These are phyloP conservation scores for Pantherophis vulpinus DNA, from an alignment of 2,797 vertebrate genomes.

Conservation along the genomic window DNA sequence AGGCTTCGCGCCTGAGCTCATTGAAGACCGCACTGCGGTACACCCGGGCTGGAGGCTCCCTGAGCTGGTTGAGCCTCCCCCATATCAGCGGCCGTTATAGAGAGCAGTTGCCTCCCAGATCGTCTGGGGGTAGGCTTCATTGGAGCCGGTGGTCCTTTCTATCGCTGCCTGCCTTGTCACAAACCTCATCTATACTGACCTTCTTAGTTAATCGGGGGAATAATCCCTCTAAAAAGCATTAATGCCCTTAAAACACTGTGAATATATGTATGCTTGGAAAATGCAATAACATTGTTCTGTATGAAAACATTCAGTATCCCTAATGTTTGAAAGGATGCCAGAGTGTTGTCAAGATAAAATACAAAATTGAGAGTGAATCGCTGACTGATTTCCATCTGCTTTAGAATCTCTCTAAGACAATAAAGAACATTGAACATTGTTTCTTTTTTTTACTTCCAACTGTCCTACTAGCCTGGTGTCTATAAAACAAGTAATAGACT, in stretches of 20 bases:
- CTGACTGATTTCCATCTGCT: constrained; percentile 67
- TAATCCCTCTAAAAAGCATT: constrained; percentile 39
- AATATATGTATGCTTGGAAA: neutral
- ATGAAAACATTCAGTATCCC: constrained; percentile 32
- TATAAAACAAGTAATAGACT: constrained; percentile 61
- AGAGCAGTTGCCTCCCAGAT: too few species aligned
- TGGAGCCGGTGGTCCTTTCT: too few species aligned
- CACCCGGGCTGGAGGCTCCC: too few species aligned
- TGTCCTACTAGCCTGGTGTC: constrained; percentile 61
- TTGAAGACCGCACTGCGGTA: too few species aligned
- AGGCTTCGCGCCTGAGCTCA: too few species aligned
- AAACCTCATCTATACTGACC: constrained; percentile 30
- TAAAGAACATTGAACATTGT: constrained; percentile 70
- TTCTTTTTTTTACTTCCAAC: constrained; percentile 69
- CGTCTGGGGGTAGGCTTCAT: too few species aligned
- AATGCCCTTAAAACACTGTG: constrained; percentile 37
- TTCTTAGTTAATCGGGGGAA: constrained; percentile 55
- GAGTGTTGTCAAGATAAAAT: constrained; percentile 67
- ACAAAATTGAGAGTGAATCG: constrained; percentile 59
- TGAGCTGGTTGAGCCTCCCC: too few species aligned
- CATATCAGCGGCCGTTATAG: too few species aligned
- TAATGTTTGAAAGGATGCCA: constrained; percentile 55
- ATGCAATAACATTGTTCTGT: constrained; percentile 56
- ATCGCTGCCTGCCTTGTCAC: constrained; percentile 4
- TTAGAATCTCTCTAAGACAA: constrained; percentile 66